A percentile compares a stretch with the other conserved stretches of the same genome.
Evolutionary conservation across 2,797 vertebrate genomes (phyloP).

Genomic region (Cheirogaleus major): DNA sequence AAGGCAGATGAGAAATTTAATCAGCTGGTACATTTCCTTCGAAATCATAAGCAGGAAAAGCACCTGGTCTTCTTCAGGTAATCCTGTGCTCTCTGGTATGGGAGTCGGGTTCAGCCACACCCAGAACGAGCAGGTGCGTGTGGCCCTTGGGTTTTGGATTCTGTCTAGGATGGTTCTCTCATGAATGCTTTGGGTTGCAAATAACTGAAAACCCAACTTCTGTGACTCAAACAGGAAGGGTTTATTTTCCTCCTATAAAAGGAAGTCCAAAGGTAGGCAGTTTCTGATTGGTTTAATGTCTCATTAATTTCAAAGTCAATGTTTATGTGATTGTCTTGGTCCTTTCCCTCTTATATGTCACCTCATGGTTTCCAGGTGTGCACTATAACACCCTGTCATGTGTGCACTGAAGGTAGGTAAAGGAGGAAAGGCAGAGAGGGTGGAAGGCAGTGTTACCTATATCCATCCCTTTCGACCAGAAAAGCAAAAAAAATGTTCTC

Average conservation of each 20-base stretch:
- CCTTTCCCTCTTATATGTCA: neutral
- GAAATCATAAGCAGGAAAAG: constrained; percentile 94
- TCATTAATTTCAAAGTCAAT: neutral
- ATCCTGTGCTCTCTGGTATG: neutral
- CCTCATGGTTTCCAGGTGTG: neutral
- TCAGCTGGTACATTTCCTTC: constrained; percentile 94
- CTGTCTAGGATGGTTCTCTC: neutral
- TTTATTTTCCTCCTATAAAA: neutral
- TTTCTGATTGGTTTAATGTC: neutral
- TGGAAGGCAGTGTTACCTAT: neutral
- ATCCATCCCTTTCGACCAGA: neutral
- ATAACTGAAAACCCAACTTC: neutral
- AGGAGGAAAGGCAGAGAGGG: neutral
- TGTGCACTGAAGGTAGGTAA: neutral
- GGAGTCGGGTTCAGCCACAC: neutral
- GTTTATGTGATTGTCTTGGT: neutral
- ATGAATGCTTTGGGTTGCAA: neutral
- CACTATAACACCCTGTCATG: neutral
- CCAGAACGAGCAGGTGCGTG: rapidly evolving
- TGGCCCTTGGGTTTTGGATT: neutral
- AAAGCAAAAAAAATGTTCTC: neutral
- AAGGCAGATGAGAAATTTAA: constrained; percentile 96
- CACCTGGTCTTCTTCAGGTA: constrained; percentile 98
- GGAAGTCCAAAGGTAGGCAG: neutral
- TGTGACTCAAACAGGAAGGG: neutral